These are phyloP conservation scores for Ophiothrix spiculata DNA, from an alignment of 35 echinoderm and acorn worm genomes.

Conservation along the genomic window DNA sequence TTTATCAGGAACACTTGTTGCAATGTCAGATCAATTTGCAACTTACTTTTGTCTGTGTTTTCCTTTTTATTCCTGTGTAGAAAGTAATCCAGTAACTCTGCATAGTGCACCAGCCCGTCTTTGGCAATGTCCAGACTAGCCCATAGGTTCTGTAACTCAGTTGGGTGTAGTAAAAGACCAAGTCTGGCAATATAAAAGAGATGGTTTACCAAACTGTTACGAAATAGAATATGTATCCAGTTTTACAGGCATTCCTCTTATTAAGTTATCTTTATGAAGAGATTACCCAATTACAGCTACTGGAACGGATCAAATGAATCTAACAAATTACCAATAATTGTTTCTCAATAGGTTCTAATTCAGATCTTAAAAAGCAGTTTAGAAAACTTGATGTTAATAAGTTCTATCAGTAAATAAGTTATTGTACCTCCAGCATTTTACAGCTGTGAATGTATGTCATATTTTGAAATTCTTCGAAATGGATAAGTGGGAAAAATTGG, in stretches of 20 bases:
- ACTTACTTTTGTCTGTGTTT: constrained; percentile 10
- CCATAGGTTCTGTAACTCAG: constrained; percentile 85
- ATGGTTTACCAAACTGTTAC: not conserved
- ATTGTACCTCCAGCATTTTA: too few relatives aligned
- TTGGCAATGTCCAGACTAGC: constrained; percentile 56
- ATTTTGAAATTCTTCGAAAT: too few relatives aligned
- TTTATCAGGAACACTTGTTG: not conserved
- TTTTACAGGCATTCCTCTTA: not conserved
- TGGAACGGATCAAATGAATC: too few relatives aligned
- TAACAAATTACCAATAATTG: too few relatives aligned
- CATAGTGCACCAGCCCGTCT: constrained; percentile 81
- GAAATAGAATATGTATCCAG: not conserved
- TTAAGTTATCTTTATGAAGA: not conserved
- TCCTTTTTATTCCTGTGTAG: constrained; percentile 39
- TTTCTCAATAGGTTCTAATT: too few relatives aligned
- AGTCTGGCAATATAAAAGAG: constrained; percentile 61
- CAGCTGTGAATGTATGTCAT: too few relatives aligned
- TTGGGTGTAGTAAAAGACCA: constrained; percentile 70
- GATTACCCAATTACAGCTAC: too few relatives aligned
- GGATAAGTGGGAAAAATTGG: too few relatives aligned
- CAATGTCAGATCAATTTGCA: not conserved
- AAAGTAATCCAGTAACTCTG: constrained; percentile 82
- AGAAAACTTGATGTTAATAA: too few relatives aligned
- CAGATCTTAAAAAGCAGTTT: too few relatives aligned
- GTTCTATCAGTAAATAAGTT: too few relatives aligned